Evolutionary conservation across 2,113 vertebrate genomes (phyloP), one percentile per base, ranked within the genome.

Genomic region (Chrysochloris asiatica): DNA sequence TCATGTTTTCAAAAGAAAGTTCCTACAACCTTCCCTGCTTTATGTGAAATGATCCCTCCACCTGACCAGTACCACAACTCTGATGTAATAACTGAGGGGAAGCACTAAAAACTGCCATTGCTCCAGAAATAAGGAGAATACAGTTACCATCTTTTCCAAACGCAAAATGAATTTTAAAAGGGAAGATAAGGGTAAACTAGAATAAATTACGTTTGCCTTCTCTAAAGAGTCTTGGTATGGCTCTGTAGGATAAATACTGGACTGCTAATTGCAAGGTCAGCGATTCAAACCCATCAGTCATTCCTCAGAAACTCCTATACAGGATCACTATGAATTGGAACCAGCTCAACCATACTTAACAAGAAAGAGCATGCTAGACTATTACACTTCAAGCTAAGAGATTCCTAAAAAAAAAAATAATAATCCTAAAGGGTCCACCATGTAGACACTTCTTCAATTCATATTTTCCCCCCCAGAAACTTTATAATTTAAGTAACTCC

Each of bases 111-210:
- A 41, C 38, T 71, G 82, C 71, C 83, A 80, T 0, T 47, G 13
- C 36, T 83, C 47, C 71, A 83, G 63, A 92, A 88, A 93, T 47
- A 89, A 87, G 16, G 56, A n/a, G n/a, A n/a, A n/a, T n/a, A n/a
- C n/a, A n/a, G n/a, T n/a, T 33, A 72, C 45, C 83, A 83, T 82
- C 76, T 93, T 95, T 76, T 54, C 19, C 63, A 95, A 93, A 48
- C 48, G n/a, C 41, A 71, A 92, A 95, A 78, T 17, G 3, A 85
- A 13, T 41, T 89, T 91, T 67, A 76, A 33, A 77, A 85, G 30
- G 14, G 43, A 86, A 63, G 52, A n/a, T 90, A 88, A 83, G 83
- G 33, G 38, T 36, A 14, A 91, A 67, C 17, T 56, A n/a, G n/a
- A n/a, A n/a, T n/a, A 22, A 75, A 86, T 13, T 89, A 59, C 87